Conservation (phyloP, 1,140 invertebrate species). For the Limonius californicus region DNA sequence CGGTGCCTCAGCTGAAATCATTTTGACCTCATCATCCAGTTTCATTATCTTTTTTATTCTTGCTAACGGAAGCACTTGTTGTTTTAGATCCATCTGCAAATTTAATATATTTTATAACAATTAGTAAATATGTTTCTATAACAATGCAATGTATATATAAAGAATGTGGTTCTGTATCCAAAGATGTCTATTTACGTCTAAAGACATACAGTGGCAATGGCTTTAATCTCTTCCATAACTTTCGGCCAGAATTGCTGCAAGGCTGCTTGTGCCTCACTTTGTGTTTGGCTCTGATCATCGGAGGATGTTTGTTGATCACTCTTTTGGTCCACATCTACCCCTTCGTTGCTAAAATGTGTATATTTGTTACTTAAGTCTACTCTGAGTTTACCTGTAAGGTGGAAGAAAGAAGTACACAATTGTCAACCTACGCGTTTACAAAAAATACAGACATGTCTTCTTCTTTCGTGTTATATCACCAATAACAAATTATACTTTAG, state of each 20-base stretch:
- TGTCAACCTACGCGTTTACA: constrained; percentile 50
- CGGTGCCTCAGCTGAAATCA: constrained; percentile 98
- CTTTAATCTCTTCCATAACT: constrained; percentile 72
- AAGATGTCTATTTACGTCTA: too few relatives aligned
- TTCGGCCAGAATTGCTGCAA: constrained; percentile 74
- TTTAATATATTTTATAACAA: neutral
- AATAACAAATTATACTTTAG: too few relatives aligned
- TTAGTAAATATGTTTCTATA: neutral
- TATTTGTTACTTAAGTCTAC: neutral
- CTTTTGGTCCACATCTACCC: constrained; percentile 31
- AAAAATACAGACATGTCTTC: constrained; percentile 51
- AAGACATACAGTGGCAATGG: constrained; percentile 49
- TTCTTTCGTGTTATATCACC: too few relatives aligned
- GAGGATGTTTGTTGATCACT: constrained; percentile 29
- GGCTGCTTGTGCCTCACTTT: constrained; percentile 60
- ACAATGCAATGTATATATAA: neutral
- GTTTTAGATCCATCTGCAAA: constrained; percentile 73
- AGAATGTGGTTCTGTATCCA: too few relatives aligned
- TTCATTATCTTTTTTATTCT: constrained; percentile 99
- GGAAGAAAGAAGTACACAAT: neutral
- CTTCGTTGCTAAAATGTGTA: constrained; percentile 3
- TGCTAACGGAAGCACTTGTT: constrained; percentile 90
- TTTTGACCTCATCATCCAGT: constrained; percentile 98
- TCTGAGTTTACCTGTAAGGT: neutral
- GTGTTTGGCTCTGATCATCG: constrained; percentile 40